A percentile compares a stretch with the other conserved stretches of the same genome.
Conservation (phyloP, 2,113 vertebrate genomes). For the Felis chaus region DNA sequence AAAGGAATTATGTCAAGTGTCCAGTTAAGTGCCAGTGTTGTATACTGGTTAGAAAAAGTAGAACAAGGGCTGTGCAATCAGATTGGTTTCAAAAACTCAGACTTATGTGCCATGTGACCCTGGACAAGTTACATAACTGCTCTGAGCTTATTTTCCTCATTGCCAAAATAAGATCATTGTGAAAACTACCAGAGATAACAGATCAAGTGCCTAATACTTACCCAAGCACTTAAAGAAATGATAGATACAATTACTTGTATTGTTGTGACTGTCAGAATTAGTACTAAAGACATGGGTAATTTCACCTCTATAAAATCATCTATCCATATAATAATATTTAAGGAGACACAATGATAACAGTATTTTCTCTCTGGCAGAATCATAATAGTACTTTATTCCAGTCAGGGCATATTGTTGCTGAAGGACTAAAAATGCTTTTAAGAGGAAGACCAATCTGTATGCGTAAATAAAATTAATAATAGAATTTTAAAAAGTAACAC, state of each 20-base stretch:
- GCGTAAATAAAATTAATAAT: not conserved
- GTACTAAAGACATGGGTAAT: not conserved
- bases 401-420: not conserved
- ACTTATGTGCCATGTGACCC: not conserved
- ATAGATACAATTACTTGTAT: not conserved
- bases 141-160: not conserved
- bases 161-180: not conserved
- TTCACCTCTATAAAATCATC: conserved; percentile 12
- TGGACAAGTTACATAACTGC: not conserved
- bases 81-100: not conserved
- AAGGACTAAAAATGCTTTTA: not conserved
- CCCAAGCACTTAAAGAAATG: not conserved
- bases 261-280: conserved; percentile 33
- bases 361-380: not conserved
- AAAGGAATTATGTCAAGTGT: not conserved
- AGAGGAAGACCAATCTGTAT: not conserved
- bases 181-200: not conserved
- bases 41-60: not conserved
- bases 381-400: not conserved
- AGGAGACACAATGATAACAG: not conserved
- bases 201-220: not conserved
- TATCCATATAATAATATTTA: not conserved
- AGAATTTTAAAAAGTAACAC: not conserved
- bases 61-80: not conserved
- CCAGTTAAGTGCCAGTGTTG: not conserved